Conservation (phyloP, 2,888 invertebrate species). For the Tiliacea aurago region DNA sequence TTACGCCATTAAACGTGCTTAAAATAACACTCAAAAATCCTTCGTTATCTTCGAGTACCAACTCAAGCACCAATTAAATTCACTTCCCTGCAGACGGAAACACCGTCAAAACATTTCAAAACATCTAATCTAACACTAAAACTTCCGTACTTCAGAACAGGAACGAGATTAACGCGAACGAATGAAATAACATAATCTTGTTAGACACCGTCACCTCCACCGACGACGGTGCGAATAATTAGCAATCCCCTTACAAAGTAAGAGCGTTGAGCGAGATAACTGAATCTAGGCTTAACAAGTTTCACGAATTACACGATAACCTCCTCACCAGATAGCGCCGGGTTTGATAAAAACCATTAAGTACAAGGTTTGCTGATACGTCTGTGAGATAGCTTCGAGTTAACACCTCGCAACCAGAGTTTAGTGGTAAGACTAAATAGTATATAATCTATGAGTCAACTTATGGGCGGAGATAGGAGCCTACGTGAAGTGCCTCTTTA, state of each 20-base stretch:
- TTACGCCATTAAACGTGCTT: not conserved
- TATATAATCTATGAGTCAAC: conserved; percentile 56
- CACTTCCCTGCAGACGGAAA: conserved; percentile 43
- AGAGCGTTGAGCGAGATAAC: conserved; percentile 77
- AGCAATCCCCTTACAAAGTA: conserved; percentile 77
- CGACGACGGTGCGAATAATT: conserved; percentile 82
- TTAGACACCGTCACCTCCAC: conserved; percentile 74
- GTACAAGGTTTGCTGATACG: conserved; percentile 60
- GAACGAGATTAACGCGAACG: conserved; percentile 64
- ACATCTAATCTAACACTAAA: conserved; percentile 61
- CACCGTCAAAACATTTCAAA: conserved; percentile 39
- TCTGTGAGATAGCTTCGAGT: conserved; percentile 42
- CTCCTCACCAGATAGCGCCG: conserved; percentile 56
- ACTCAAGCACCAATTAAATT: conserved; percentile 38
- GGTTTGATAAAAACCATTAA: conserved; percentile 66
- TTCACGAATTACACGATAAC: conserved; percentile 75
- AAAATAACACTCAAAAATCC: conserved; percentile 24
- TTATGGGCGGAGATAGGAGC: conserved; percentile 43
- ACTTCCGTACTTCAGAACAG: conserved; percentile 53
- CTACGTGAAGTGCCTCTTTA: conserved; percentile 25
- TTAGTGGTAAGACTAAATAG: conserved; percentile 43
- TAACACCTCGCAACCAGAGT: conserved; percentile 53
- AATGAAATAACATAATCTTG: conserved; percentile 74
- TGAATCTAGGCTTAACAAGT: conserved; percentile 83
- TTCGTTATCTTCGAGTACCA: conserved; percentile 21